A percentile compares a stretch with the other conserved stretches of the same genome.
Evolutionary conservation across 2,888 invertebrate species (phyloP).

Genomic region (Fragum sueziense): DNA sequence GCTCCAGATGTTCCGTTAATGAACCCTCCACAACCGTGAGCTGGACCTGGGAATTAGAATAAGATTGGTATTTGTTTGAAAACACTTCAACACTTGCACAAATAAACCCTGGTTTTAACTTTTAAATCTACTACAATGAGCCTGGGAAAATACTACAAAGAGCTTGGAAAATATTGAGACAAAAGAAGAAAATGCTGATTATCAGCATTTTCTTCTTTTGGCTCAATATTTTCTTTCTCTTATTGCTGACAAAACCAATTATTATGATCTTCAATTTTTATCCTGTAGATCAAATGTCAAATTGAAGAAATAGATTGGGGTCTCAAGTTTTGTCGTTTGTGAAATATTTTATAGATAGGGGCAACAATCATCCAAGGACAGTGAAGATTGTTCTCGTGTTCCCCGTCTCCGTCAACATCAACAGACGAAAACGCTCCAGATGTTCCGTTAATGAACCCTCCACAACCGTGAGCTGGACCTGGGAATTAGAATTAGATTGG

Average conservation of each 20-base stretch:
- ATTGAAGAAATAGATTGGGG: no score
- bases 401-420: conserved; percentile 78
- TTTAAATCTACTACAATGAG: background rate
- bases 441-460: conserved; percentile 72
- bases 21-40: conserved; percentile 80
- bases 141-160: background rate
- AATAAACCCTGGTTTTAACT: background rate
- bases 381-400: conserved; percentile 87
- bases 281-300: no score
- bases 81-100: no score
- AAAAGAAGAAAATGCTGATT: no score
- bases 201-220: background rate
- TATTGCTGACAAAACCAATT: no score
- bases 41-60: conserved; percentile 1
- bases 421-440: conserved; percentile 72
- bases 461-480: conserved; percentile 77
- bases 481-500: no score
- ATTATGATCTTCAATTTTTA: no score
- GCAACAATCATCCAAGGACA: conserved; percentile 90
- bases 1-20: conserved; percentile 68
- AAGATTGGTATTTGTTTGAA: background rate
- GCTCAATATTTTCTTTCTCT: background rate
- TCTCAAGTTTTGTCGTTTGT: no score
- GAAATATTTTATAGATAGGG: conserved; percentile 85
- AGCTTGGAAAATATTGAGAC: no score